Evolutionary conservation across 2,113 vertebrate species (phyloP), one percentile per base, ranked within the genome.

Genomic region (Craseonycteris thonglongyai): DNA sequence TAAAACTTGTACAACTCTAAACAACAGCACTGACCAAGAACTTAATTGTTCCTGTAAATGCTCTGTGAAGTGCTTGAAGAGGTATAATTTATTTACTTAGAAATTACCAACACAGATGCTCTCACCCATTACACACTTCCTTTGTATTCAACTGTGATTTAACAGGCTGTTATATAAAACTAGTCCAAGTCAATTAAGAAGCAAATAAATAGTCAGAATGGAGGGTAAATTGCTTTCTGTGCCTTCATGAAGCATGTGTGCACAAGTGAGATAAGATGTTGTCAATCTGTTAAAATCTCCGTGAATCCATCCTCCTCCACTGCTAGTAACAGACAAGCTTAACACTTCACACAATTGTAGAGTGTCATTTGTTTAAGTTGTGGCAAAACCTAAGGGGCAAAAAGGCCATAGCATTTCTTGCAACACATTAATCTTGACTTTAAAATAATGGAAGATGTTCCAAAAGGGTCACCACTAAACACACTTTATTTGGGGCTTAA

Each of bases 161-260:
- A 98, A 97, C 94, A 76, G 12, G 95, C 98, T 92, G 87, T 97
- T 93, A 5, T 95, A 94, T 63, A 91, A 90, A 97, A 96, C 75
- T 72, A 97, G 82, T 88, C 79, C 89, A 95, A 97, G 79, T 80
- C 97, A 98, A 98, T 98, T 98, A 97, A 97, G 97, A 98, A 96
- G 40, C 94, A 97, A 97, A 98, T 96, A 97, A 97, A 97, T 96
- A 97, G 95, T 96, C 95, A 92, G 90, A 93, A 96, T 93, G 69
- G 95, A 97, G 95, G 94, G 91, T 93, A 97, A 98, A 98, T 97
- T 95, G 76, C 35, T 47, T 97, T 97, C 79, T 75, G 51, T 96
- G 49, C 49, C 89, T 96, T 96, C 72, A 84, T 84, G 94, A 97
- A 97, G 33, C 42, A 33, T 93, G 87, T 92, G 38, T 97, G 83